Evolutionary conservation across 2,888 invertebrate genomes (phyloP).

Genomic region (Orchesella flavescens): DNA sequence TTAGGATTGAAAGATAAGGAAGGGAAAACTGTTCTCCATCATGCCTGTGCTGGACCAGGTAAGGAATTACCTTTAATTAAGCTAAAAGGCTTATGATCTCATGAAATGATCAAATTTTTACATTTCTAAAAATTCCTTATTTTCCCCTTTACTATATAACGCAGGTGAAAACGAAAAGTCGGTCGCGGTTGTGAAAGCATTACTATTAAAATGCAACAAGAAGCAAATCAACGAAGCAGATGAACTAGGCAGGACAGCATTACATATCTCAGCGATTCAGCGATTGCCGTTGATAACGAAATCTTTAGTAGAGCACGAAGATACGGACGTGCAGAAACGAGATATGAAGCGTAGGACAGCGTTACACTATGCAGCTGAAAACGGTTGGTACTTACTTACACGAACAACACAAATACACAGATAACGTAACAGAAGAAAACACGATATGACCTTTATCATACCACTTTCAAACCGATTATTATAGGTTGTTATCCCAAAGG

Average conservation of each 20-base stretch:
- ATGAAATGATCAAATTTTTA: not conserved
- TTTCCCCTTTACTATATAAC: not conserved
- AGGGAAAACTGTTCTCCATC: constrained; percentile 41
- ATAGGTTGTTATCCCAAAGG: constrained; percentile 57
- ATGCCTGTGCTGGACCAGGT: constrained; percentile 45
- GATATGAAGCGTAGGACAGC: constrained; percentile 36
- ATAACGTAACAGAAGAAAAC: no score
- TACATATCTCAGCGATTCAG: constrained; percentile 51
- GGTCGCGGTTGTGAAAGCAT: constrained; percentile 43
- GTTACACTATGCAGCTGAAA: constrained; percentile 57
- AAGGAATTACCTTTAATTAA: no score
- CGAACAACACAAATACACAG: no score
- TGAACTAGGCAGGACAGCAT: constrained; percentile 42
- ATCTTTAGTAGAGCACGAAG: constrained; percentile 19
- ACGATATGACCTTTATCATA: no score
- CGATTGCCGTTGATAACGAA: constrained; percentile 35
- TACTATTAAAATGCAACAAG: constrained; percentile 37
- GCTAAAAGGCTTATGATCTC: no score
- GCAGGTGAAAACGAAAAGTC: constrained; percentile 55
- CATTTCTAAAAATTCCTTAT: not conserved
- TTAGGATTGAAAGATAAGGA: constrained; percentile 26
- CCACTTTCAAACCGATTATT: not conserved
- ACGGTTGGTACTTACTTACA: constrained; percentile 41
- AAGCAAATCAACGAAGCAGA: constrained; percentile 49
- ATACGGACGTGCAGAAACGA: constrained; percentile 43